phyloP scores from a whole-genome alignment of 2,888 invertebrate genomes.

The Cantharis rufa region DNA sequence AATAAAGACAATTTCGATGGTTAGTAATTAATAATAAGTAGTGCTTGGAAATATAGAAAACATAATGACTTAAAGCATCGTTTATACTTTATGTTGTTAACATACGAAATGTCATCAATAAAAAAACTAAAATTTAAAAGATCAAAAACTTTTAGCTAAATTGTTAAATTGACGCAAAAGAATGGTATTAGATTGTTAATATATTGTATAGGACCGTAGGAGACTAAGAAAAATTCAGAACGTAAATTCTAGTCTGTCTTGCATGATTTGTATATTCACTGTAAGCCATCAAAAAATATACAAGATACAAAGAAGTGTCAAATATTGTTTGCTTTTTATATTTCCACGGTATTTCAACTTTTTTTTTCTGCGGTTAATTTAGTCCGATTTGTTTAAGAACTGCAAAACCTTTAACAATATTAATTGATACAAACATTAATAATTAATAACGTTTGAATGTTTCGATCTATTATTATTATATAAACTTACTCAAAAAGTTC shows the following conservation, averaged over 20 bases:
- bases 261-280: not conserved
- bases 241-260: not conserved
- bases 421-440: not conserved
- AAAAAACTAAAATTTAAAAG: not conserved
- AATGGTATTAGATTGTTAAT: not conserved
- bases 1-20: not conserved
- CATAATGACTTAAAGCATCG: too few relatives aligned
- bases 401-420: not conserved
- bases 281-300: not conserved
- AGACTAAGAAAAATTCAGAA: not conserved
- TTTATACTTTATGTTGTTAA: too few relatives aligned
- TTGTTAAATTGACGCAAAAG: not conserved
- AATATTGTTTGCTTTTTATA: not conserved
- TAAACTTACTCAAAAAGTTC: slow-evolving; percentile 61
- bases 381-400: not conserved
- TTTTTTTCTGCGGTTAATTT: not conserved
- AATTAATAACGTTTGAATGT: not conserved
- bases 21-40: not conserved
- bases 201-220: not conserved
- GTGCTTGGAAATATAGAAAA: too few relatives aligned
- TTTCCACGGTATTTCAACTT: not conserved
- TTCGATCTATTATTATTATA: not conserved
- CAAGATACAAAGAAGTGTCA: not conserved
- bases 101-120: too few relatives aligned
- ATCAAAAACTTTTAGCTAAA: not conserved